A percentile compares a stretch with the other conserved stretches of the same genome.
These are phyloP conservation scores for Lordiphosa collinella DNA, from an alignment of 1,140 invertebrate species.

Conservation along the genomic window DNA sequence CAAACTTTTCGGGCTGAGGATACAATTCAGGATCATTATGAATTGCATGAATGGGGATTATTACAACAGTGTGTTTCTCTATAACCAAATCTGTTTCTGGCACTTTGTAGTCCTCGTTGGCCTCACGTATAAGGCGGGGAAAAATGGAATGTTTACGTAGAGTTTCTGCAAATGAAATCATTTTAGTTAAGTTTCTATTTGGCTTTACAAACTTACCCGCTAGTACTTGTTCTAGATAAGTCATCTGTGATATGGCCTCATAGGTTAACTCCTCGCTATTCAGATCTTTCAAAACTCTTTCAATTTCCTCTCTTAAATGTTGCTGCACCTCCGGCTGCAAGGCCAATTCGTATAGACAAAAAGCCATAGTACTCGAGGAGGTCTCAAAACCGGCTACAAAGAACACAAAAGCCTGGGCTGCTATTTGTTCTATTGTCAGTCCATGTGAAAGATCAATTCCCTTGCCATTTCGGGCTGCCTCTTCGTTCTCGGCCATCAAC, in stretches of 20 bases:
- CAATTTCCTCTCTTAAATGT: no score
- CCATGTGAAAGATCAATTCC: conserved; percentile 50
- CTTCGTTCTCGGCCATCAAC: conserved; percentile 44
- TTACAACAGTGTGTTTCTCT: conserved; percentile 80
- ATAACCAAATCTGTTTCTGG: conserved; percentile 79
- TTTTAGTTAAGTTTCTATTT: background rate
- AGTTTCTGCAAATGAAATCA: conserved; percentile 50
- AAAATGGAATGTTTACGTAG: conserved; percentile 81
- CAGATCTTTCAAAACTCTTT: no score
- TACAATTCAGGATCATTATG: conserved; percentile 82
- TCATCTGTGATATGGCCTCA: conserved; percentile 66
- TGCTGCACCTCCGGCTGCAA: no score
- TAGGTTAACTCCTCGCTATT: no score
- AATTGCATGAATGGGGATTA: conserved; percentile 82
- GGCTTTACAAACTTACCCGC: conserved; percentile 54
- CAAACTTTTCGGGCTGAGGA: conserved; percentile 82
- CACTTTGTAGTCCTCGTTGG: conserved; percentile 80
- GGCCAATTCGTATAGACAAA: conserved; percentile 79
- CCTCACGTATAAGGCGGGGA: conserved; percentile 76
- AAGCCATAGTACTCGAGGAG: conserved; percentile 79
- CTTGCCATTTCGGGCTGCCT: conserved; percentile 15
- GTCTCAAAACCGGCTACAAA: conserved; percentile 76
- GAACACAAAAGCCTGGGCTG: conserved; percentile 65
- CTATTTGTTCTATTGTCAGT: conserved; percentile 52
- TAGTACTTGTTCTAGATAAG: conserved; percentile 67